A percentile compares a stretch with the other conserved stretches of the same genome.
Evolutionary conservation across 2,888 invertebrate species (phyloP).

Genomic region (Drosophila nr. perissopoda): DNA sequence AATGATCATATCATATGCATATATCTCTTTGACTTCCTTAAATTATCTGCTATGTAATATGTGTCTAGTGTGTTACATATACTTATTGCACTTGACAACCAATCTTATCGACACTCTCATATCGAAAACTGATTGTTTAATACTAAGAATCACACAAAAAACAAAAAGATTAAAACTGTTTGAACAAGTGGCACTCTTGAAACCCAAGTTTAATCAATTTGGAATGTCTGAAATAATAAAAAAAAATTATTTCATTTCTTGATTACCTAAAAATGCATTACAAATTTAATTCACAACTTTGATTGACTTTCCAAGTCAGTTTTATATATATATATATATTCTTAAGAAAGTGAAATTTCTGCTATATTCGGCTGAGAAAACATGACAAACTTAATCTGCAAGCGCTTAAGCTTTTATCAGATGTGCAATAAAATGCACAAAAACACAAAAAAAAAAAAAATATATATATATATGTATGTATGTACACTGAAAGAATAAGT

Average conservation of each 20-base stretch:
- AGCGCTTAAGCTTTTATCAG: background rate
- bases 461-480: constrained; percentile 31
- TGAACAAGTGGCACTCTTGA: background rate
- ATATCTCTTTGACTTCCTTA: no score
- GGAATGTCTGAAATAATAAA: background rate
- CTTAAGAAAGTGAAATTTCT: background rate
- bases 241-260: background rate
- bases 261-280: background rate
- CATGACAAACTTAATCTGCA: constrained; percentile 2
- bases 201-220: background rate
- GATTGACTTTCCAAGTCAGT: background rate
- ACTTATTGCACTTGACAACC: background rate
- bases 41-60: background rate
- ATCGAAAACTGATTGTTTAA: background rate
- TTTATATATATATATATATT: background rate
- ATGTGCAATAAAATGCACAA: constrained; percentile 50
- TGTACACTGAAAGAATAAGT: constrained; percentile 47
- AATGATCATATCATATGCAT: background rate
- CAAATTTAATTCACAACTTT: background rate
- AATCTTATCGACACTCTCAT: constrained; percentile 11
- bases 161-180: background rate
- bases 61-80: background rate
- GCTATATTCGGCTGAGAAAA: background rate
- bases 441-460: constrained; percentile 33
- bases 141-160: background rate